Conservation (phyloP, 2,797 vertebrate species). For the Botia kubotai region DNA sequence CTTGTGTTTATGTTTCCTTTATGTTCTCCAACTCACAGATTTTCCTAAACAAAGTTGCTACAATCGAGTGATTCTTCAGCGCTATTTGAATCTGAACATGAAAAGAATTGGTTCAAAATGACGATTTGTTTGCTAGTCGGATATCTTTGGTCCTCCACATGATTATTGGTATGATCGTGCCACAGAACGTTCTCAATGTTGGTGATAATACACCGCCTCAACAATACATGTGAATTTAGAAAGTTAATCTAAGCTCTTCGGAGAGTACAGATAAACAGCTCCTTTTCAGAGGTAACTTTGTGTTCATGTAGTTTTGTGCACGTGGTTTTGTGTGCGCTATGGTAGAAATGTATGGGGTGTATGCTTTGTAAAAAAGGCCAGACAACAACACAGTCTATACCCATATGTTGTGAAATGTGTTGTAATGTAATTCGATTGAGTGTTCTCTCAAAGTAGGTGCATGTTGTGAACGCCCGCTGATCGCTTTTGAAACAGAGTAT, state of each 20-base stretch:
- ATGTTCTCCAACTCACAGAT: too few species aligned
- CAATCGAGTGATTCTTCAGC: neutral
- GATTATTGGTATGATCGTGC: neutral
- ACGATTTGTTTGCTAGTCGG: neutral
- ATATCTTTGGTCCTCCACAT: neutral
- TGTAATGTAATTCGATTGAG: neutral
- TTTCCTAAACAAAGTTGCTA: too few species aligned
- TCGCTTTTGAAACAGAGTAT: neutral
- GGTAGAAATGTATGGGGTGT: neutral
- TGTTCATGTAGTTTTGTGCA: neutral
- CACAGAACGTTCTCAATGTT: slow-evolving; percentile 14
- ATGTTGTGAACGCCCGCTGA: neutral
- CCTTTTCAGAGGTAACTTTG: slow-evolving; percentile 10
- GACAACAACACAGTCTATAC: neutral
- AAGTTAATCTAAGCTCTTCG: neutral
- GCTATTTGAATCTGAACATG: neutral
- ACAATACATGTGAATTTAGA: slow-evolving; percentile 22
- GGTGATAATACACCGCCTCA: neutral
- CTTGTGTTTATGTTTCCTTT: neutral
- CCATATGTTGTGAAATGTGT: neutral
- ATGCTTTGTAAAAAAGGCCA: slow-evolving; percentile 8
- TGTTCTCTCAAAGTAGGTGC: neutral
- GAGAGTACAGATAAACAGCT: neutral
- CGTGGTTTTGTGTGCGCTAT: neutral
- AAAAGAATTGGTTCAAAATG: slow-evolving; percentile 1